Evolutionary conservation across 2,113 vertebrate species (phyloP).

Genomic region (Oxygymnocypris stewartii): DNA sequence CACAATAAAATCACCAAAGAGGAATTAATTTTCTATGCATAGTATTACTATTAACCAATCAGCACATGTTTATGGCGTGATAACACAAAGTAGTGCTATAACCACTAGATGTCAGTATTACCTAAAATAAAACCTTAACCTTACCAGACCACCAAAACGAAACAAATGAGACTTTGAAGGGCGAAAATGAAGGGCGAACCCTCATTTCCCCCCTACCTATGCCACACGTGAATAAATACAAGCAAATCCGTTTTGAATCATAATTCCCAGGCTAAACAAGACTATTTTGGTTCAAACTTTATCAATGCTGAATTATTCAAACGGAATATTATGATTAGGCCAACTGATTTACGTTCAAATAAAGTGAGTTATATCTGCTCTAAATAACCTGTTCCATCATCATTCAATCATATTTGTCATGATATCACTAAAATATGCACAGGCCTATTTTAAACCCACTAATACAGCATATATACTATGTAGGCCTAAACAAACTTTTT

Average conservation of each 20-base stretch:
- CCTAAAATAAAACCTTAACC: constrained; percentile 29
- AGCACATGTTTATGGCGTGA: not conserved
- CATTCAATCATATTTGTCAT: not conserved
- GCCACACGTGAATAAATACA: not conserved
- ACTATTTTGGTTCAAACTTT: not conserved
- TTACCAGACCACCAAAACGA: not conserved
- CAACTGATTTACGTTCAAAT: not conserved
- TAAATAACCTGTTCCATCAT: not conserved
- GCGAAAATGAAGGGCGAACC: not conserved
- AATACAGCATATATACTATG: not conserved
- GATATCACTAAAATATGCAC: not conserved
- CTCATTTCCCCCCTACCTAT: not conserved
- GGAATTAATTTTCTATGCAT: not conserved
- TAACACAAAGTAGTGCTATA: not conserved
- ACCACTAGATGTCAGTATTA: constrained; percentile 67
- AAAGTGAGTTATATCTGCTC: not conserved
- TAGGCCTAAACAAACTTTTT: not conserved
- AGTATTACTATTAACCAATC: constrained; percentile 7
- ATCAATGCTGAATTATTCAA: not conserved
- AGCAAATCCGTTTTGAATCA: not conserved
- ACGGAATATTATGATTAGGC: not conserved
- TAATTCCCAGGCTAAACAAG: not conserved
- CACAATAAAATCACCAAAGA: not conserved
- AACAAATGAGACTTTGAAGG: not conserved
- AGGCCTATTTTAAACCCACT: not conserved